Evolutionary conservation across 1,140 invertebrate genomes (phyloP), one percentile per base, ranked within the genome.

Genomic region (Alviniconcha marisindica): DNA sequence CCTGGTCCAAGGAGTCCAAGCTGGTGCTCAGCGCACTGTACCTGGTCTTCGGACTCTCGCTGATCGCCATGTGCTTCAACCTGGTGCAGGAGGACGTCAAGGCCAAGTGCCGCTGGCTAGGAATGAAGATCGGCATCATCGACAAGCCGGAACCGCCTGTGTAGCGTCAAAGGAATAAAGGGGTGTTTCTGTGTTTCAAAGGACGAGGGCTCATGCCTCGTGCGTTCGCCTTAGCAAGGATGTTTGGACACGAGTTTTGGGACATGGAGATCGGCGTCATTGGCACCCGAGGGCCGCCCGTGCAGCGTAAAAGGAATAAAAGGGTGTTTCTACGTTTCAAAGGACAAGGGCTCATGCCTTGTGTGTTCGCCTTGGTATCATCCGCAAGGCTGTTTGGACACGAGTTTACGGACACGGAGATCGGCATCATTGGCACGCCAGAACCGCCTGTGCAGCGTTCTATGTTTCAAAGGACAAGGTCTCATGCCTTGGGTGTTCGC

Each of bases 11-110:
- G 14, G 88, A 91, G 60, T 90, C 91, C 60, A 93, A 93, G 80
- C 84, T 92, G 21, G 90, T 92, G 28, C 84, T 92, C 2, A 92
- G 92, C 83, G 90, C 91, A 0, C 73, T 93, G 40, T 93, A 93
- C 83, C 88, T 93, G 31, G 96, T 99, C 94, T 95, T 99, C 78
- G 98, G 99, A 36, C 98, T 99, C 96, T 98, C 98, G 0, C 94
- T 99, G 1, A 97, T 99, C 73, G 98, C 98, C 86, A 99, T 99
- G 98, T 99, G 98, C 93, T 99, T 99, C 94, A 99, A 99, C 95
- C 95, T 99, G 42, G 98, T 98, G 96, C 97, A 98, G 94, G 97
- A 98, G 92, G 97, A 98, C 92, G 96, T 98, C 0, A 91, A 91
- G 83, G 88, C 86, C 28, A 98, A 97, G 92, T 96, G 97, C 87